Base-by-base conservation (phyloP, 2,797 vertebrate genomes). In the Odontamblyopus lacepedii region DNA sequence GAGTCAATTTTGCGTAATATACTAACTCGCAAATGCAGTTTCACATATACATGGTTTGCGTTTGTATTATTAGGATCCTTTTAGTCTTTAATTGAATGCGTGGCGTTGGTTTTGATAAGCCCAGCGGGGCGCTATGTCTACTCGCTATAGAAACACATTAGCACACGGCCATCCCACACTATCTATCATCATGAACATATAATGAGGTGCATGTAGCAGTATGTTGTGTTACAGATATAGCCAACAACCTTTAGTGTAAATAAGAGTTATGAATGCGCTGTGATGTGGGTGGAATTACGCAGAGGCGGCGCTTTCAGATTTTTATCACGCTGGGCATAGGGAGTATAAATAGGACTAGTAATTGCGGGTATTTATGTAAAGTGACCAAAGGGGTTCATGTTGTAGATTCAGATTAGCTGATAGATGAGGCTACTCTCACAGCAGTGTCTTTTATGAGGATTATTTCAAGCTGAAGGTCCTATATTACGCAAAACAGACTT, bases 81-180 rank as follows among this genome's bases (percentile, higher is more conserved):
- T 67, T 72, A 69, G 78, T 81, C 82, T 85, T 89, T 91, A 92
- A 93, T 92, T 92, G 91, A 93, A 90, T 88, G 79, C 85, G 81
- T 84, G 85, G 85, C 90, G 72, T 79, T 87, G 85, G 84, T 90
- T 88, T 44, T 91, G 88, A 89, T 87, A 87, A 88, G 82, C 79
- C 73, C 69, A 78, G 82, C 71, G 69, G 73, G 76, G 80, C 74
- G 73, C 81, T 70, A 75, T 78, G 70, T 73, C 88, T 79, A 68
- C 80, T 69, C 79, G 84, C 77, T 78, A 76, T 78, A 69, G 51
- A 71, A 69, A 69, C 71, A 67, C 71, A 69, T 67, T 77, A 63
- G 48, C 70, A 59, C 60, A 71, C 63, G 62, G 67, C 2, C 62
- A 70, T 73, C 66, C 41, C 23, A 71, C 55, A 69, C 57, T 80